Evolutionary conservation across 2,888 invertebrate genomes (phyloP).

Genomic region (Dicyrtomina minuta): DNA sequence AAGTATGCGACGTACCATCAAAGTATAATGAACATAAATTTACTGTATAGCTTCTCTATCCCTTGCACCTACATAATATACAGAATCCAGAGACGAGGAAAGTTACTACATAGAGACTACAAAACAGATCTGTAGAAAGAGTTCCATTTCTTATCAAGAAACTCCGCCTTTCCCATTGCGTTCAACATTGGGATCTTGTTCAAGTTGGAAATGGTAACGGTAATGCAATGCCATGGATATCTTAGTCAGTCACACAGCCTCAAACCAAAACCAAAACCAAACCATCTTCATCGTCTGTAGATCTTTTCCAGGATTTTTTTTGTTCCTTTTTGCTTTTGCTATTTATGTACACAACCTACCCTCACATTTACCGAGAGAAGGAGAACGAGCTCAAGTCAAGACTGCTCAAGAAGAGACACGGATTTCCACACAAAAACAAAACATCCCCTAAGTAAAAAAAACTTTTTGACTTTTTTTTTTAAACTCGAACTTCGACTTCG

Average conservation of each 20-base stretch:
- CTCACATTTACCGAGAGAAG: constrained; percentile 17
- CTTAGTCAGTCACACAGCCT: neutral
- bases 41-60: no score
- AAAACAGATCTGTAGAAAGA: neutral
- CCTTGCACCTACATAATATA: no score
- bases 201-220: constrained; percentile 3
- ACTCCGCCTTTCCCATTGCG: constrained; percentile 23
- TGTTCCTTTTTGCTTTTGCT: constrained; percentile 28
- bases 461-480: no score
- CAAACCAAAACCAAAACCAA: constrained; percentile 7
- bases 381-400: neutral
- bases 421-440: constrained; percentile 13
- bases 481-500: no score
- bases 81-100: constrained; percentile 1
- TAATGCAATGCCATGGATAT: constrained; percentile 1
- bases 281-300: constrained; percentile 16
- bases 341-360: constrained; percentile 46
- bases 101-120: neutral
- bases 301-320: constrained; percentile 18
- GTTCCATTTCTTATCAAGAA: constrained; percentile 15
- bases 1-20: no score
- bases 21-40: no score
- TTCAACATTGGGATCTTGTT: constrained; percentile 7
- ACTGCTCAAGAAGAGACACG: constrained; percentile 19
- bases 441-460: constrained; percentile 1